Evolutionary conservation across 2,888 invertebrate genomes (phyloP).

Genomic region (Geophilus truncorum): DNA sequence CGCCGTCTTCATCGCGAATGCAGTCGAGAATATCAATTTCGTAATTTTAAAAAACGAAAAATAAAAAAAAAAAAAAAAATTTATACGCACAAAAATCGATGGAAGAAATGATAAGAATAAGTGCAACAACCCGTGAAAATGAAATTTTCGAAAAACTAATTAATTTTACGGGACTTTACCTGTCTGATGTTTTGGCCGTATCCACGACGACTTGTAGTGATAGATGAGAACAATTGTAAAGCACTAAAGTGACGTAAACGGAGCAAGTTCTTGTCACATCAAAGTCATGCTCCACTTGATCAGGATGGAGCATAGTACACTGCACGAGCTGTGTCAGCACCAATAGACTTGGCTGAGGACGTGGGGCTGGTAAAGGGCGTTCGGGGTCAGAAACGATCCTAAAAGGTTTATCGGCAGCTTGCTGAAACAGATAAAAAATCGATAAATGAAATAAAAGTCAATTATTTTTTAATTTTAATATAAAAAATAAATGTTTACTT

Average conservation of each 20-base stretch:
- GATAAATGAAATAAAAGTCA: too few relatives aligned
- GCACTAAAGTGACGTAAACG: conserved; percentile 3
- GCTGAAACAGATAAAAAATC: background rate
- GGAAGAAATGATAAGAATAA: too few relatives aligned
- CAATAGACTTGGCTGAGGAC: conserved; percentile 43
- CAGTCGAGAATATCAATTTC: conserved; percentile 1
- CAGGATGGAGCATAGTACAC: conserved; percentile 58
- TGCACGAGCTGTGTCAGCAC: conserved; percentile 56
- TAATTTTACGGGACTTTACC: background rate
- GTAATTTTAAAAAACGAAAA: background rate
- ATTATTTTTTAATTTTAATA: too few relatives aligned
- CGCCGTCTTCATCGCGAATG: background rate
- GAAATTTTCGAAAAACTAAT: background rate
- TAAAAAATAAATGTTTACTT: too few relatives aligned
- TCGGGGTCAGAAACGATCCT: conserved; percentile 43
- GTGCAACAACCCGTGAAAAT: too few relatives aligned
- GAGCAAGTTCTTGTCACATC: conserved; percentile 36
- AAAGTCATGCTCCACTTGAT: conserved; percentile 61
- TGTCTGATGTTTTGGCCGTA: conserved; percentile 1
- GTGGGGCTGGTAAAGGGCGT: conserved; percentile 40
- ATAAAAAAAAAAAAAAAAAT: background rate
- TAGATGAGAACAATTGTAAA: conserved; percentile 3
- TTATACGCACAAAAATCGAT: background rate
- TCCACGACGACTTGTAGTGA: conserved; percentile 4
- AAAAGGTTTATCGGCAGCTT: conserved; percentile 43